Evolutionary conservation across 2,888 invertebrate genomes (phyloP), one percentile per base, ranked within the genome.

Genomic region (Stictocephala bisonia): DNA sequence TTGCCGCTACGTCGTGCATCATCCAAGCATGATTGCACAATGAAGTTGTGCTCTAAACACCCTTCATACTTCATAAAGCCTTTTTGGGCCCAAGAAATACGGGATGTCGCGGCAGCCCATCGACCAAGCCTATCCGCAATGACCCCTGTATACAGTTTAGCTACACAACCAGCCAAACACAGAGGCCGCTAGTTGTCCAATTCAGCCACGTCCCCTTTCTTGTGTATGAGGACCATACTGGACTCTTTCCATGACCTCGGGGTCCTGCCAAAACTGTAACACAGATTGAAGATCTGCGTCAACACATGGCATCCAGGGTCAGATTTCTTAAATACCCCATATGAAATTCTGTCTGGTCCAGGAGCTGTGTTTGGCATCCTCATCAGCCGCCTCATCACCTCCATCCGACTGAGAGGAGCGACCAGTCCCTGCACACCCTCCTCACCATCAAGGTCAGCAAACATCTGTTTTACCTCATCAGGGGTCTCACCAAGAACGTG

Each of bases 51-150:
- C 6, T n/a, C n/a, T 24, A n/a, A n/a, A n/a, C 41, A 64, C 13
- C 40, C 40, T n/a, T 64, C 40, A 26, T 40, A n/a, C 44, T 64
- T 20, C 22, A 64, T 64, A 27, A 64, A 64, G 7, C 64, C 22
- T 26, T 64, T 64, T 20, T 64, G 64, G 44, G 64, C n/a, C 58
- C 58, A 58, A 29, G 58, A 29, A 15, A 58, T 20, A n/a, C 31
- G 2, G 9, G 3, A 11, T 3, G 18, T 18, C 18, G 11, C 22
- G 26, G n/a, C n/a, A n/a, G 40, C 22, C 67, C 41, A 67, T 24
- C 2, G 20, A 4, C n/a, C 15, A 22, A 67, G 31, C 11, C 67
- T 9, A 6, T 20, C 15, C 1, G 56, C 56, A 3, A 56, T 4
- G 22, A 29, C 13, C 56, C 56, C 29, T 6, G 56, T 64, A 29